Conservation (phyloP, 2,113 vertebrate genomes). For the Sturnus vulgaris region DNA sequence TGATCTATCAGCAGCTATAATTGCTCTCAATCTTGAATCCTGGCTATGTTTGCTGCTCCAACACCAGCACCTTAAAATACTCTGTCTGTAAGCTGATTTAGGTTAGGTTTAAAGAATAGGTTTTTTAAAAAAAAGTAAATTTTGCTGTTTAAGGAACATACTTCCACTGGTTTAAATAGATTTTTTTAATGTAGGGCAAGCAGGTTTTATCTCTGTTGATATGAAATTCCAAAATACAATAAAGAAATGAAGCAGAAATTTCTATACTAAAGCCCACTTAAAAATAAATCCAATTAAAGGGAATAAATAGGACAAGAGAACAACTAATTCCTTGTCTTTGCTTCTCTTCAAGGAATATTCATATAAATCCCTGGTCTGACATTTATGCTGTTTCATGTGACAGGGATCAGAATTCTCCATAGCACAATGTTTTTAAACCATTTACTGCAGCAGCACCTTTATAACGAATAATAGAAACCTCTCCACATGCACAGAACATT, state of each 20-base stretch:
- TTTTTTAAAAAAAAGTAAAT: not conserved
- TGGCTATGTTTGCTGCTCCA: not conserved
- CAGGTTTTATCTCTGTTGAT: not conserved
- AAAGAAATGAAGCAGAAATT: conserved; percentile 27
- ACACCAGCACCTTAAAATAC: not conserved
- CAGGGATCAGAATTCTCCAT: conserved; percentile 44
- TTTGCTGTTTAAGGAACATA: not conserved
- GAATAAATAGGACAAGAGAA: conserved; percentile 61
- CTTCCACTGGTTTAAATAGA: not conserved
- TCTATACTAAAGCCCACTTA: conserved; percentile 36
- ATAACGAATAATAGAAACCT: not conserved
- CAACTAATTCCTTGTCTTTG: conserved; percentile 51
- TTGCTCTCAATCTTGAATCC: not conserved
- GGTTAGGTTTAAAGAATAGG: not conserved
- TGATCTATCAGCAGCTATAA: not conserved
- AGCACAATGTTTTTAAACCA: not conserved
- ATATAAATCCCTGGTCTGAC: conserved; percentile 27
- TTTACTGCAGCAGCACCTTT: conserved; percentile 27
- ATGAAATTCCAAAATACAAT: not conserved
- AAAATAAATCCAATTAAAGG: conserved; percentile 61
- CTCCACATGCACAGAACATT: not conserved
- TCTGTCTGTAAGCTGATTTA: not conserved
- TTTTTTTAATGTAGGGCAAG: conserved; percentile 20
- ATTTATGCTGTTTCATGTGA: conserved; percentile 48
- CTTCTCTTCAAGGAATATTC: conserved; percentile 44